Evolutionary conservation across 2,113 vertebrate species (phyloP), one percentile per base, ranked within the genome.

Genomic region (Psilopogon haemacephalus): DNA sequence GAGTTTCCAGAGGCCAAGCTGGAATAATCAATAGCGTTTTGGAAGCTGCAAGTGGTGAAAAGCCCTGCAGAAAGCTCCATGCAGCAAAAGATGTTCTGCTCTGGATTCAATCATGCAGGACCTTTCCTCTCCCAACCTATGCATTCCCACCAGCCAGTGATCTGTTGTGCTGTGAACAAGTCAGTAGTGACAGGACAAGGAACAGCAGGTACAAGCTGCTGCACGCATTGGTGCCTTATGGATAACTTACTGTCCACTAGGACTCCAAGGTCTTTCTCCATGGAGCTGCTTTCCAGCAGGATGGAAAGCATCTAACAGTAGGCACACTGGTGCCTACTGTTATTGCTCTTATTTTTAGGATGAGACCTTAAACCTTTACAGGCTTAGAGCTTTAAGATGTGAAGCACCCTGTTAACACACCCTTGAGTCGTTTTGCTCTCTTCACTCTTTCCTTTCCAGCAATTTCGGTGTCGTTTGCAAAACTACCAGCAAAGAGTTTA

Each of bases 81-180:
- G 37, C 18, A 44, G 24, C 18, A 82, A 63, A 87, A 2, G 4
- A 30, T 69, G 40, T 63, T 69, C 38, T 69, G 38, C 20, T 24
- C 12, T 60, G 38, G 9, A 48, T 48, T 40, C 30, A 12, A 15
- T 20, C 5, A 7, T 1, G 11, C 20, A 27, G 48, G 48, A 63
- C 26, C 28, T 79, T 83, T 46, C 40, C 32, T n/a, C 12, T 56
- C 30, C 30, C 55, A 79, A 16, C 6, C 38, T 48, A 20, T 1
- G 8, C 32, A 16, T 2, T 2, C 30, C 62, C 4, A 0, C 24
- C 2, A 4, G 28, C 8, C 68, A 65, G 38, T 0, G 0, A 30
- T 64, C 52, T 56, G 2, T 26, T 15, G 23, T 1, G 1, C 35
- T 27, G 35, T 30, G 40, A 6, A 6, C 46, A 23, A 2, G 52